Percentiles rank a stretch among this genome's conserved stretches.
Conservation (phyloP, 2,888 invertebrate species). For the Drosophila gaucha region DNA sequence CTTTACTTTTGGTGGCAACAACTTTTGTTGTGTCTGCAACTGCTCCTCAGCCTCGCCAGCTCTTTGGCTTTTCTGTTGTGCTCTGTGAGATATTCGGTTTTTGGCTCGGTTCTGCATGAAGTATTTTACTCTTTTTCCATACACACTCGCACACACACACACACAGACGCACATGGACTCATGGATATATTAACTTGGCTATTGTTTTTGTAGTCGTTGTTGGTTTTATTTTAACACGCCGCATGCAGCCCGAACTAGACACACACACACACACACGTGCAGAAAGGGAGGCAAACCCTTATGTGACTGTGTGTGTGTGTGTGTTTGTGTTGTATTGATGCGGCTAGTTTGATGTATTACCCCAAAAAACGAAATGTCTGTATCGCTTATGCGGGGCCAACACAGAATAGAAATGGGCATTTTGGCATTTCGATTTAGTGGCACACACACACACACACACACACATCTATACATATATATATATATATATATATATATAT, state of each 20-base stretch:
- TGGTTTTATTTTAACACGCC: constrained; percentile 78
- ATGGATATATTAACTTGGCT: constrained; percentile 75
- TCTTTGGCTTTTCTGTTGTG: constrained; percentile 8
- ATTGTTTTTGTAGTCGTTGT: constrained; percentile 75
- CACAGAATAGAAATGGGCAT: constrained; percentile 80
- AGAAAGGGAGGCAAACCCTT: constrained; percentile 7
- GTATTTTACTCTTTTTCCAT: constrained; percentile 76
- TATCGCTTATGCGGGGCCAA: constrained; percentile 81
- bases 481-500: constrained; percentile 12
- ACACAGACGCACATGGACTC: constrained; percentile 22
- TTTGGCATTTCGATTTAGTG: constrained; percentile 81
- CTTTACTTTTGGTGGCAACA: constrained; percentile 80
- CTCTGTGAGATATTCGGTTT: constrained; percentile 59
- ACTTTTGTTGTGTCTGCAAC: constrained; percentile 56
- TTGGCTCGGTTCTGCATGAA: constrained; percentile 77
- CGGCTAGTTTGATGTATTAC: constrained; percentile 84
- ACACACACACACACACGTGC: constrained; percentile 20
- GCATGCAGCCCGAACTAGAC: constrained; percentile 64
- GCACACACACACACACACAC: constrained; percentile 56
- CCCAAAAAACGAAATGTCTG: constrained; percentile 80
- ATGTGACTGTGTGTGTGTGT: constrained; percentile 27
- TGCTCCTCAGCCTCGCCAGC: constrained; percentile 5
- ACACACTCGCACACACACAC: constrained; percentile 11
- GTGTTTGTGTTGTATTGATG: constrained; percentile 77
- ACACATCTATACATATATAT: constrained; percentile 1